phyloP scores from a whole-genome alignment of 2,888 invertebrate species.

The Incurvaria masculella region DNA sequence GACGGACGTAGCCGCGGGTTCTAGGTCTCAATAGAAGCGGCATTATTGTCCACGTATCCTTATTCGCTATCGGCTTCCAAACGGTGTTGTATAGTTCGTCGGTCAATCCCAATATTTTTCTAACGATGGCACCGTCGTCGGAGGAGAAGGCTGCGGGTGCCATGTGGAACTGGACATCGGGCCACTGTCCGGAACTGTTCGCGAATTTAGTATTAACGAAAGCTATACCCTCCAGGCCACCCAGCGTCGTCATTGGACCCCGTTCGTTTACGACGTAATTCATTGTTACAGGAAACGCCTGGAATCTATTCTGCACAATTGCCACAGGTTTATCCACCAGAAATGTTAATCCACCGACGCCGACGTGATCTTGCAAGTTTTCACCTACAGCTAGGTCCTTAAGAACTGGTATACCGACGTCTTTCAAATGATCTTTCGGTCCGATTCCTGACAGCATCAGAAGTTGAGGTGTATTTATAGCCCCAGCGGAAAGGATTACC shows the following conservation, averaged over 20 bases:
- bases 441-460: constrained; percentile 89
- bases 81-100: constrained; percentile 78
- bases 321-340: constrained; percentile 79
- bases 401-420: constrained; percentile 69
- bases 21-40: constrained; percentile 77
- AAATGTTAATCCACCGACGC: constrained; percentile 79
- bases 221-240: constrained; percentile 84
- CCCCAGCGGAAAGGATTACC: constrained; percentile 84
- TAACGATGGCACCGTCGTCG: constrained; percentile 70
- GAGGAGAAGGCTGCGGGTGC: constrained; percentile 86
- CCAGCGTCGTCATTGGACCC: constrained; percentile 84
- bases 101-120: constrained; percentile 75
- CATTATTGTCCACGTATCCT: constrained; percentile 81
- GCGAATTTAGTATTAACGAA: constrained; percentile 85
- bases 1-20: constrained; percentile 72
- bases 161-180: constrained; percentile 91
- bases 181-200: constrained; percentile 73
- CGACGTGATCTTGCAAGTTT: constrained; percentile 86
- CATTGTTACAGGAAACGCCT: constrained; percentile 75
- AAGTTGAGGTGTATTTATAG: constrained; percentile 89
- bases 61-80: constrained; percentile 75
- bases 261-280: constrained; percentile 74
- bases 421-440: constrained; percentile 64
- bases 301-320: constrained; percentile 75
- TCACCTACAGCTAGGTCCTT: constrained; percentile 76